phyloP scores from a whole-genome alignment of 1,140 invertebrate species.

The Diabrotica undecimpunctata region DNA sequence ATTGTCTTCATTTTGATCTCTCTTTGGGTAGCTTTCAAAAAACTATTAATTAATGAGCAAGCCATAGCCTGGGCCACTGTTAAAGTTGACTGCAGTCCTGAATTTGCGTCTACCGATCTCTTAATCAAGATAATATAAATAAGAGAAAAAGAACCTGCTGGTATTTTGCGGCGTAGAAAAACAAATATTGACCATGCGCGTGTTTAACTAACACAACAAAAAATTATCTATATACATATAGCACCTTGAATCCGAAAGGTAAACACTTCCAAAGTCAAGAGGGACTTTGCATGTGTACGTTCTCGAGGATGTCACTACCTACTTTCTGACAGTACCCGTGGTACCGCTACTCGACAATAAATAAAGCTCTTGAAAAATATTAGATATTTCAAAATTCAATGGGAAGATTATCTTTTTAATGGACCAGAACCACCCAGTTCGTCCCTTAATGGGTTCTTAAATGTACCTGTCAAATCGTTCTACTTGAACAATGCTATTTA shows the following conservation, averaged over 20 bases:
- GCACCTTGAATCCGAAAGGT: neutral
- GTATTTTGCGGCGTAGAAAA: neutral
- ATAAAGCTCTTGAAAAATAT: neutral
- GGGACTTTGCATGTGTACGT: neutral
- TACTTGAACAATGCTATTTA: neutral
- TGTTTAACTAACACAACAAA: neutral
- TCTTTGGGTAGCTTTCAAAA: too few species aligned
- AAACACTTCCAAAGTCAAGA: neutral
- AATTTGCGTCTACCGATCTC: too few species aligned
- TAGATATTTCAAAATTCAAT: slow-evolving; percentile 1
- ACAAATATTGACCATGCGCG: neutral
- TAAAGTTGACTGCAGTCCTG: too few species aligned
- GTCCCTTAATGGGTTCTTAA: neutral
- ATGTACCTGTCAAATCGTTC: neutral
- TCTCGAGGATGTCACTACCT: neutral
- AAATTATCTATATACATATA: slow-evolving; percentile 1
- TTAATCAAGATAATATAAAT: too few species aligned
- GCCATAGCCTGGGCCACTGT: too few species aligned
- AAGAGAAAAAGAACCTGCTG: too few species aligned
- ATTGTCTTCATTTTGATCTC: too few species aligned
- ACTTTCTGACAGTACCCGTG: neutral
- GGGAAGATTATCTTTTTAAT: neutral
- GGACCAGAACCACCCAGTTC: neutral
- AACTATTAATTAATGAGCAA: too few species aligned
- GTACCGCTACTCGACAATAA: neutral